Percentiles rank a stretch among this genome's conserved stretches.
Evolutionary conservation across 2,888 invertebrate genomes (phyloP).

Genomic region (Philereme transversata): DNA sequence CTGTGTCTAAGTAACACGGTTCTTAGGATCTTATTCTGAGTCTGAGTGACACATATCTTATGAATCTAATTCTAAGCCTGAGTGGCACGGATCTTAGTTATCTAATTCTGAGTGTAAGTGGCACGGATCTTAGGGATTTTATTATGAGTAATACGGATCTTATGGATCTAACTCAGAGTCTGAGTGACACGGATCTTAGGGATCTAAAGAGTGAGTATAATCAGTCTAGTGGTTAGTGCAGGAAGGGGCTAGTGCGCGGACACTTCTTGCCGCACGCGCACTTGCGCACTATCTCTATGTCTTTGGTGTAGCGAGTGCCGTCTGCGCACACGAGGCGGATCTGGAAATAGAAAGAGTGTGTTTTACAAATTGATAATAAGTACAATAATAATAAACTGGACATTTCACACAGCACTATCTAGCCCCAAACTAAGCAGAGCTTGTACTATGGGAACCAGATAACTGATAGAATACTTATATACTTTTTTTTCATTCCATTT

Average conservation of each 20-base stretch:
- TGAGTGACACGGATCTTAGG: neutral
- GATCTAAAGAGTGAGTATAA: too few species aligned
- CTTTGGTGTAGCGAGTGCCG: conserved; percentile 96
- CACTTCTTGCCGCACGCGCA: conserved; percentile 98
- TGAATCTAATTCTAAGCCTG: neutral
- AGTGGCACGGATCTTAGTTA: neutral
- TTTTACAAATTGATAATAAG: conserved; percentile 1
- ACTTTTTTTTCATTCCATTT: too few species aligned
- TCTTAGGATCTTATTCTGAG: neutral
- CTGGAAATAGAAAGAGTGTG: conserved; percentile 65
- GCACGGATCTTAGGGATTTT: neutral
- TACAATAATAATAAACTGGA: neutral
- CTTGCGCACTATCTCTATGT: conserved; percentile 97
- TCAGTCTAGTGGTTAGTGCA: conserved; percentile 48
- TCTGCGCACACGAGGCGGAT: conserved; percentile 96
- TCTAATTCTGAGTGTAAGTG: neutral
- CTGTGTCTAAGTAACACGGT: neutral
- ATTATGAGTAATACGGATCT: neutral
- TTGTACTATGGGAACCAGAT: too few species aligned
- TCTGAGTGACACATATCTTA: neutral
- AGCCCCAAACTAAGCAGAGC: too few species aligned
- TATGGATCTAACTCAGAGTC: too few species aligned
- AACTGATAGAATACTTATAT: too few species aligned
- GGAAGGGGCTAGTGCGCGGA: conserved; percentile 56
- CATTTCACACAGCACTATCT: too few species aligned